Base-by-base conservation (phyloP, 2,888 invertebrate species). In the Agelastica alni region DNA sequence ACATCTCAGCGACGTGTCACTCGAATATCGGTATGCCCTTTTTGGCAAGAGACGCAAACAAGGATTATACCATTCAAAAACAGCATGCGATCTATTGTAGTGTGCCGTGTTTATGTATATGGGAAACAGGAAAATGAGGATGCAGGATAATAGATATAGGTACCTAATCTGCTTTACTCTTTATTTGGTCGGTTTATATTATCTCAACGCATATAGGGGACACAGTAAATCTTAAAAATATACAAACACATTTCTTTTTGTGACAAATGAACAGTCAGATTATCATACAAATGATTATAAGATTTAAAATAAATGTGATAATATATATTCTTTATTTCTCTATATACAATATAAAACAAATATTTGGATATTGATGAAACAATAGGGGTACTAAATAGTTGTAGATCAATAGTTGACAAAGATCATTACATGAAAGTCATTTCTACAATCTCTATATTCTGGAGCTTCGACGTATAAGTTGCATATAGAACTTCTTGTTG, bases 101-200 rank as follows among this genome's bases (percentile, higher is more conserved):
- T 28, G 32, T 28, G 30, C 34, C 51, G 42, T 53, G 41, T 51
- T 49, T 63, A 51, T 51, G 44, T 62, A 53, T 53, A 64, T 64
- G 65, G 67, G 64, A 66, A 66, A 67, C 60, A 56, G 62, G 60
- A 62, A 62, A 61, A 65, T 60, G 45, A 32, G 53, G 56, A 58
- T 58, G 44, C 44, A 30, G 52, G 52, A 58, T 58, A 47, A 56
- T 48, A 31, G 61, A 44, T 45, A 36, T 47, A 59, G 56, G 39
- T 48, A 34, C 42, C 16, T 60, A 58, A 60, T 60, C 60, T 48
- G 42, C 47, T 53, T 55, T 48, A 53, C 34, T 51, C 26, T 32
- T 49, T 45, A 49, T 53, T 30, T 31, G 49, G 36, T 14, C 9
- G 48, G 18, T n/a, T 45, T 53, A 41, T 31, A 37, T 31, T 18